phyloP scores from a whole-genome alignment of 1,140 invertebrate species.

The Eurosta solidaginis region DNA sequence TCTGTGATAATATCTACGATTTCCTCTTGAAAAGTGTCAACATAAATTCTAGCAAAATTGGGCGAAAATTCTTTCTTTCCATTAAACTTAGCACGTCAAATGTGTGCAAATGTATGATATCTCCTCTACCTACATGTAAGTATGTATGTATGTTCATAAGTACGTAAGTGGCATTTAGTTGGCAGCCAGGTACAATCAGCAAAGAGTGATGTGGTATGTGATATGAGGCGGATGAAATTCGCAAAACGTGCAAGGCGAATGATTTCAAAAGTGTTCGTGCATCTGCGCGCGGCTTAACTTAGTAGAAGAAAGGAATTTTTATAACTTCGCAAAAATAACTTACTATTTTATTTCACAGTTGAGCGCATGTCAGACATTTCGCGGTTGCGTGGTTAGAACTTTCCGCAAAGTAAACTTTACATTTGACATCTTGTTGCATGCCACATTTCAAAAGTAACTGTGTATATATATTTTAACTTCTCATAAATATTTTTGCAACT shows the following conservation, averaged over 20 bases:
- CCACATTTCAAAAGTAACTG: background rate
- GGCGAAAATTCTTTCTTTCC: no score
- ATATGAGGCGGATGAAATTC: background rate
- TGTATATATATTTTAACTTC: no score
- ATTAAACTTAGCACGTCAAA: no score
- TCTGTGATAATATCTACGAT: background rate
- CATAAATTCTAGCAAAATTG: conserved; percentile 7
- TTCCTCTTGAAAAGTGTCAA: conserved; percentile 5
- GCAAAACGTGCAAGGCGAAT: background rate
- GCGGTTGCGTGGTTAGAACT: background rate
- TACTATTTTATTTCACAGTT: conserved; percentile 2
- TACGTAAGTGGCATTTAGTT: background rate
- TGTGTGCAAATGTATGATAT: no score
- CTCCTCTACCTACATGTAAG: no score
- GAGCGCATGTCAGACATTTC: background rate
- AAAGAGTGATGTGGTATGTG: background rate
- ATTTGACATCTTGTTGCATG: conserved; percentile 1
- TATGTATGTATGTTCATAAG: no score
- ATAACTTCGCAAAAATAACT: background rate
- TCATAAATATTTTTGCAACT: no score
- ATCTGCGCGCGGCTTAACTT: background rate
- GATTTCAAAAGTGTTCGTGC: background rate
- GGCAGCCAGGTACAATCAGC: background rate
- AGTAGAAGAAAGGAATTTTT: background rate
- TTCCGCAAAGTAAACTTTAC: background rate